Base-by-base conservation (phyloP, 2,888 invertebrate species). In the Empis stercorea region DNA sequence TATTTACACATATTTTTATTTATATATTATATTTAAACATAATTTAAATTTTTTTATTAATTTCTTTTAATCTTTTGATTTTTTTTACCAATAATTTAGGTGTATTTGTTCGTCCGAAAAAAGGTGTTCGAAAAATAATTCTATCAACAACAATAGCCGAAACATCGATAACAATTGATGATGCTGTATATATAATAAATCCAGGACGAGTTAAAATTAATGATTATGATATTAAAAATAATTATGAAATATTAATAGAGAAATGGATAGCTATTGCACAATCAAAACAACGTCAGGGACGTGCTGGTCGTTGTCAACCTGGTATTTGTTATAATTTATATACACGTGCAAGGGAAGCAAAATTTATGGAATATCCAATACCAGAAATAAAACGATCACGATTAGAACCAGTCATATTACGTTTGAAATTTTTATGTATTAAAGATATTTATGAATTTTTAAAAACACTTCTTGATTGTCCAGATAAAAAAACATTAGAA, bases 111-210 rank as follows among this genome's bases (percentile, higher is more conserved):
- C 73, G 74, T 43, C 85, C 92, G 0, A 81, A 82, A 0, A 45
- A 56, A 1, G 75, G 79, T 36, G 65, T 79, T 11, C 73, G 91
- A 9, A 92, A 92, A 71, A 87, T 95, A 47, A 83, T 95, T 42
- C 71, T 95, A 43, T 82, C 95, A 0, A 96, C 95, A 0, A 88
- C 86, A 56, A 91, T 96, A 52, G 94, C 95, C 0, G 96, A 96
- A 71, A 94, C 94, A 0, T 93, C 93, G 15, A 89, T 96, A 50
- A 96, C 96, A 4, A 89, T 96, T 53, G 91, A 95, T 60, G 95
- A 96, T 70, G 81, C 96, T 7, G 87, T 93, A 0, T 92, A 81
- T 68, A 94, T 96, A 0, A 76, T 96, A 30, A 88, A 96, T 64
- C 78, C 81, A 55, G 95, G 89, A 0, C 84, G 79, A 64, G 84